A percentile compares a stretch with the other conserved stretches of the same genome.
phyloP scores from a whole-genome alignment of 1,140 invertebrate genomes.

The Galleria mellonella region DNA sequence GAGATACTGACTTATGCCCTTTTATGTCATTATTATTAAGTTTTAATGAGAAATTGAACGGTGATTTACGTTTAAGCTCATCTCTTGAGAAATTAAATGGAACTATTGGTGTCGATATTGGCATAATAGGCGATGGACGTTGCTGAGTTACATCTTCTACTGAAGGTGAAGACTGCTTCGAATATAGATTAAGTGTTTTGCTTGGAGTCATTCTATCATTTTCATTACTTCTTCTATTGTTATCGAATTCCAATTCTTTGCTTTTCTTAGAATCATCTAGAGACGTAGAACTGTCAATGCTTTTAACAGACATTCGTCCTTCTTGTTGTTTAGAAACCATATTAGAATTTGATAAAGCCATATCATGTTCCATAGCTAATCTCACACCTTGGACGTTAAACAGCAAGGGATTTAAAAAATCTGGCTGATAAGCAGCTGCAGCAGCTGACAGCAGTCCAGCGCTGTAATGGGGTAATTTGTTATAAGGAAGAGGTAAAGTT shows the following conservation, averaged over 20 bases:
- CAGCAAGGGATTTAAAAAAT: conserved; percentile 74
- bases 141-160: conserved; percentile 78
- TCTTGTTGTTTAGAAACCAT: conserved; percentile 54
- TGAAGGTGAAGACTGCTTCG: conserved; percentile 78
- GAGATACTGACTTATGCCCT: conserved; percentile 35
- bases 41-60: conserved; percentile 54
- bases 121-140: conserved; percentile 78
- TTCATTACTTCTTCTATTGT: conserved; percentile 33
- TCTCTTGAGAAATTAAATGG: conserved; percentile 59
- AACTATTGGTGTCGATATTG: conserved; percentile 56
- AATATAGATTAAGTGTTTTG: conserved; percentile 56
- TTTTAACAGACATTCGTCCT: conserved; percentile 60
- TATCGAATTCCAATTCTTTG: conserved; percentile 43
- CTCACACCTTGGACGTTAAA: conserved; percentile 70
- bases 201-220: conserved; percentile 46
- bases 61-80: conserved; percentile 45
- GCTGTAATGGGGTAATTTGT: conserved; percentile 76
- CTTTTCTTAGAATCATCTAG: conserved; percentile 51
- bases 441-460: conserved; percentile 75
- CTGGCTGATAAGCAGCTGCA: conserved; percentile 58
- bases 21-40: conserved; percentile 43
- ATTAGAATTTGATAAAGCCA: conserved; percentile 50
- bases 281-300: conserved; percentile 55
- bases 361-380: conserved; percentile 62
- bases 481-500: conserved; percentile 77